Evolutionary conservation across 2,888 invertebrate genomes (phyloP).

Genomic region (Enchytraeus crypticus): DNA sequence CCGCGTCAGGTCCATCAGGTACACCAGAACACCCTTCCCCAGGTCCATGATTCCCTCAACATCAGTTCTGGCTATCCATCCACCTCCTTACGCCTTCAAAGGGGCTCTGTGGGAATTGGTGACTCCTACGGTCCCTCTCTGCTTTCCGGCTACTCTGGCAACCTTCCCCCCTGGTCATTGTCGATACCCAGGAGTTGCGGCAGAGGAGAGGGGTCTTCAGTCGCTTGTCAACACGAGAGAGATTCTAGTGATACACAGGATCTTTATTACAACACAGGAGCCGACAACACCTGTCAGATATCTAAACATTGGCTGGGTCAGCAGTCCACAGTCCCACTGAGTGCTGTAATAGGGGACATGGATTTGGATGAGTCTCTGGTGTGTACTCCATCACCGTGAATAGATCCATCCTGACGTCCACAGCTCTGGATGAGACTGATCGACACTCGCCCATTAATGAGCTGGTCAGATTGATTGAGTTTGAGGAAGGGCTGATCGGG

Average conservation of each 20-base stretch:
- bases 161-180: neutral
- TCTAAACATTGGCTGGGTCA: neutral
- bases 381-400: neutral
- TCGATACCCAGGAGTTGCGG: conserved; percentile 12
- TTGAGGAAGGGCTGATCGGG: no score
- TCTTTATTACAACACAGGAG: conserved; percentile 13
- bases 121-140: conserved; percentile 3
- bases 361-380: neutral
- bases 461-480: neutral
- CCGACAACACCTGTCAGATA: neutral
- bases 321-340: conserved; percentile 7
- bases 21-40: conserved; percentile 24
- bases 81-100: conserved; percentile 7
- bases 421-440: neutral
- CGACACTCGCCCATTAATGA: neutral
- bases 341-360: conserved; percentile 3
- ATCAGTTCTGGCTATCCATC: neutral
- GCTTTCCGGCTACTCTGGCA: neutral
- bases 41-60: conserved; percentile 19
- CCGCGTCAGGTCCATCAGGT: conserved; percentile 24
- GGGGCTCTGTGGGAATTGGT: neutral
- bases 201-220: conserved; percentile 14
- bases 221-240: conserved; percentile 13
- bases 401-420: neutral
- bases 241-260: conserved; percentile 17